Evolutionary conservation across 2,113 vertebrate genomes (phyloP), one percentile per base, ranked within the genome.

Genomic region (Oryzias curvinotus): DNA sequence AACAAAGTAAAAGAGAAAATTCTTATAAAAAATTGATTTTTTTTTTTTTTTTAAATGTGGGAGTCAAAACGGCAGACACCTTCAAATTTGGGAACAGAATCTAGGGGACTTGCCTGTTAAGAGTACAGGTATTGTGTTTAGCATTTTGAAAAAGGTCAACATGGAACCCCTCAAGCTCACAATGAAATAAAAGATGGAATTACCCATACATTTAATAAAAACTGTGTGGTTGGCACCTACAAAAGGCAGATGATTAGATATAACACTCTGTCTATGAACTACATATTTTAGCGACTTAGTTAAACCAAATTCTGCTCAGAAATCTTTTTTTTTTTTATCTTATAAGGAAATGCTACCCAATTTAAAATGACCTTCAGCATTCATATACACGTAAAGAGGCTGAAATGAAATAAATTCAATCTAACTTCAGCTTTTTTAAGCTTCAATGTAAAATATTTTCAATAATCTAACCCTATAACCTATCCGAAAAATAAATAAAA

Each of bases 401-500:
- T 5, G 19, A 19, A 5, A 12, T 52, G 5, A 65, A 13, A 59
- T 5, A 42, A 57, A 7, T 2, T 69, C 2, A 65, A 36, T 68
- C 14, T 26, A 58, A 36, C 14, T 28, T 26, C 10, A 56, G 44
- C 19, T 5, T 64, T 69, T 16, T 51, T 69, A 19, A 68, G 26
- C 8, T 14, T 75, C 42, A 43, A 7, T 55, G 7, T 54, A 14
- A 36, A 14, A 28, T 30, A 7, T 55, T 62, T 61, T 58, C 15
- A 68, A 36, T 49, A 36, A 36, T 36, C 8, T 12, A 36, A 36
- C 36, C 36, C 36, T 6, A 50, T 65, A 26, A 25, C 64, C 5
- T 68, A 57, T 21, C n/a, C 25, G 52, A 50, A n/a, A 66, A 61
- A 36, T 36, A 12, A 73, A 50, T 5, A 5, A 52, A 7, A 50